Conservation (phyloP, 2,888 invertebrate species). For the Sarcophaga subvicina region DNA sequence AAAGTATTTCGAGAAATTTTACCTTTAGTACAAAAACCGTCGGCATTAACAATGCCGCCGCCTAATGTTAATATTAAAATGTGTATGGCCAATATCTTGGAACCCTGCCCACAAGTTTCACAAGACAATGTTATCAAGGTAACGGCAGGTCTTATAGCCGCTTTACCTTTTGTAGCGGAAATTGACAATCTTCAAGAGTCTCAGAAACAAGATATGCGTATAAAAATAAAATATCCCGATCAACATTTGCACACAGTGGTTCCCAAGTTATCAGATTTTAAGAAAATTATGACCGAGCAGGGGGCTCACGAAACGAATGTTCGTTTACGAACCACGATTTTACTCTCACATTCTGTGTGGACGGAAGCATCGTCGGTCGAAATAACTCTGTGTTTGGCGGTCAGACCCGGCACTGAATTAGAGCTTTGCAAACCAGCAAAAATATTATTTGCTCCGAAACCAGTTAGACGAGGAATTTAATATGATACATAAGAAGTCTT, state of each 20-base stretch:
- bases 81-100: constrained; percentile 91
- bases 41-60: constrained; percentile 86
- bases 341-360: constrained; percentile 94
- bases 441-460: constrained; percentile 93
- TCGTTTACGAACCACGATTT: constrained; percentile 91
- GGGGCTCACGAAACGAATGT: constrained; percentile 82
- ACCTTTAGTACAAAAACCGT: constrained; percentile 88
- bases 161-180: constrained; percentile 93
- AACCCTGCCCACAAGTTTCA: constrained; percentile 90
- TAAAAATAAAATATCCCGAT: constrained; percentile 96
- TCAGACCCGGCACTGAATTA: constrained; percentile 85
- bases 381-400: constrained; percentile 91
- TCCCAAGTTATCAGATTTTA: constrained; percentile 90
- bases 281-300: constrained; percentile 85
- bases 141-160: constrained; percentile 94
- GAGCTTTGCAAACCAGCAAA: constrained; percentile 94
- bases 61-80: constrained; percentile 89
- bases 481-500: not conserved
- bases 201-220: constrained; percentile 87
- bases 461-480: constrained; percentile 91
- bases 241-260: constrained; percentile 92
- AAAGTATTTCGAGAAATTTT: constrained; percentile 89
- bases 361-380: constrained; percentile 95
- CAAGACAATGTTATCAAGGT: constrained; percentile 93
- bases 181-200: constrained; percentile 90